A percentile compares a stretch with the other conserved stretches of the same genome.
These are phyloP conservation scores for Tiliacea aurago DNA, from an alignment of 2,888 invertebrate species.

Conservation along the genomic window DNA sequence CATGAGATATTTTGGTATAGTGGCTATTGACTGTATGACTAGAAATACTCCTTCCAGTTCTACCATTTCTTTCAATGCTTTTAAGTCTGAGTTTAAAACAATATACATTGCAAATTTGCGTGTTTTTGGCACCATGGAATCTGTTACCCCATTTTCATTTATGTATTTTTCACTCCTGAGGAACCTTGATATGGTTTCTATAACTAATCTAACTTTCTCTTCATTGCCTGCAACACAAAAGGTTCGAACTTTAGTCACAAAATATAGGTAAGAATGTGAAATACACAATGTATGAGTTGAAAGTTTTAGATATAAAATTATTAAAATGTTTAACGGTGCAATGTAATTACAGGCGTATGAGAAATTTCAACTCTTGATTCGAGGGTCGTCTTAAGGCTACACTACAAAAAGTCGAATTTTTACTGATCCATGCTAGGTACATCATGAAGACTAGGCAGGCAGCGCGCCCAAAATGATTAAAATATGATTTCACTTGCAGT, in stretches of 20 bases:
- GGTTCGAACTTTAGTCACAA: not conserved
- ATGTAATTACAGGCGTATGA: no score
- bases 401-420: not conserved
- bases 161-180: slow-evolving; percentile 76
- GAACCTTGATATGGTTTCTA: slow-evolving; percentile 73
- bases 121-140: slow-evolving; percentile 65
- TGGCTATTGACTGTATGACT: slow-evolving; percentile 82
- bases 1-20: slow-evolving; percentile 81
- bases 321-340: not conserved
- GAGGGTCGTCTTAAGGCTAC: not conserved
- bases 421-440: not conserved
- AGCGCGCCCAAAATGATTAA: no score
- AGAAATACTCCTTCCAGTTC: slow-evolving; percentile 79
- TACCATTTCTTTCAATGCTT: slow-evolving; percentile 76
- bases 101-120: slow-evolving; percentile 82
- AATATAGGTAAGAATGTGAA: not conserved
- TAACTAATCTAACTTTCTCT: slow-evolving; percentile 77
- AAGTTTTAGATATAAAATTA: not conserved
- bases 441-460: not conserved
- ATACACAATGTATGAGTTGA: not conserved
- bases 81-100: slow-evolving; percentile 81
- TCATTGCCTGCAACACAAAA: slow-evolving; percentile 81
- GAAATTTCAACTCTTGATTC: not conserved
- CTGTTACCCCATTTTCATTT: slow-evolving; percentile 66
- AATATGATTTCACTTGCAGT: not conserved